These are phyloP conservation scores for Chymomyza procnemis DNA, from an alignment of 2,888 invertebrate genomes.

Conservation along the genomic window DNA sequence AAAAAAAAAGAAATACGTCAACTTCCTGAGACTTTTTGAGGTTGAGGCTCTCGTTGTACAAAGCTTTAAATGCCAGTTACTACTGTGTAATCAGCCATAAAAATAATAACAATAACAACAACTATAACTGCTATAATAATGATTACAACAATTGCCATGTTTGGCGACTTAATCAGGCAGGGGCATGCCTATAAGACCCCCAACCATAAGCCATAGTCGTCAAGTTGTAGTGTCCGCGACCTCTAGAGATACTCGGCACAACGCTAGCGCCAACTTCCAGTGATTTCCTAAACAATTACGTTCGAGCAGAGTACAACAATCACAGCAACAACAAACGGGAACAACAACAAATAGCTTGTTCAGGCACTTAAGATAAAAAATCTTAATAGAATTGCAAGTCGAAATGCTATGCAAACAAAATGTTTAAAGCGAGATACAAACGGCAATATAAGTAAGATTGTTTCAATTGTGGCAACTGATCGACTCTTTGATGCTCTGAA, in stretches of 20 bases:
- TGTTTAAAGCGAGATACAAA: constrained; percentile 17
- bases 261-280: constrained; percentile 36
- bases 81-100: constrained; percentile 64
- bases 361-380: constrained; percentile 71
- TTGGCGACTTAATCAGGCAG: not conserved
- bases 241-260: not conserved
- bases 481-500: not conserved
- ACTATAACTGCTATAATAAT: constrained; percentile 21
- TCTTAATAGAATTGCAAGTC: constrained; percentile 75
- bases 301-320: not conserved
- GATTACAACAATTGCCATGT: constrained; percentile 36
- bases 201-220: not conserved
- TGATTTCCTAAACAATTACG: constrained; percentile 72
- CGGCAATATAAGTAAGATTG: constrained; percentile 18
- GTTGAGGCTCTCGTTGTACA: constrained; percentile 27
- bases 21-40: constrained; percentile 26
- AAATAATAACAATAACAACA: constrained; percentile 35
- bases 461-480: not conserved
- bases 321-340: not conserved
- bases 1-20: constrained; percentile 9
- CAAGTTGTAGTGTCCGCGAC: not conserved
- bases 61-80: constrained; percentile 60
- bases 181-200: not conserved
- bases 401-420: constrained; percentile 58
- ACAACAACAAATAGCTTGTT: constrained; percentile 62